Evolutionary conservation across 2,797 vertebrate genomes (phyloP).

Genomic region (Amniataba percoides): DNA sequence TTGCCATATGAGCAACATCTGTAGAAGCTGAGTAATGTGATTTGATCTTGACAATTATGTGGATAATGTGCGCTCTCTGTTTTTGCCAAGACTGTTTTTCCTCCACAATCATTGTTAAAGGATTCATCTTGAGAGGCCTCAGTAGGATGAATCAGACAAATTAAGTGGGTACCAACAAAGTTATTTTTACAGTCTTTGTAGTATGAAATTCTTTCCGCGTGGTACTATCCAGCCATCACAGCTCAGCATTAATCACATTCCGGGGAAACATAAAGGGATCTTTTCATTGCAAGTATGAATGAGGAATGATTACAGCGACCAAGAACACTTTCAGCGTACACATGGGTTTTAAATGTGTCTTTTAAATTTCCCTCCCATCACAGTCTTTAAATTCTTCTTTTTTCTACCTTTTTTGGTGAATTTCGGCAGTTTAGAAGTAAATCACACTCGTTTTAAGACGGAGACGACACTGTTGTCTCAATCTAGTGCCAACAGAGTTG

Average conservation of each 20-base stretch:
- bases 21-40: background rate
- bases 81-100: background rate
- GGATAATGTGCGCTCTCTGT: background rate
- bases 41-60: constrained; percentile 7
- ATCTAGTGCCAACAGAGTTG: constrained; percentile 10
- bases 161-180: background rate
- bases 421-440: constrained; percentile 6
- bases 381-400: background rate
- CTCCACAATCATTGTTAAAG: background rate
- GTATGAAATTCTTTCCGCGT: background rate
- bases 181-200: background rate
- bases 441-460: background rate
- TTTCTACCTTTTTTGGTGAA: background rate
- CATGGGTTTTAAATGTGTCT: background rate
- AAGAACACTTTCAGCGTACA: background rate
- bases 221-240: background rate
- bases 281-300: background rate
- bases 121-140: background rate
- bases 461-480: background rate
- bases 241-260: background rate
- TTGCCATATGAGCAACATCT: constrained; percentile 1
- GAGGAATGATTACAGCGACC: background rate
- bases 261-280: background rate
- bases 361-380: background rate
- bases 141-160: background rate